A percentile compares a stretch with the other conserved stretches of the same genome.
Conservation (phyloP, 2,888 invertebrate species). For the Fissipunctia ypsillon region DNA sequence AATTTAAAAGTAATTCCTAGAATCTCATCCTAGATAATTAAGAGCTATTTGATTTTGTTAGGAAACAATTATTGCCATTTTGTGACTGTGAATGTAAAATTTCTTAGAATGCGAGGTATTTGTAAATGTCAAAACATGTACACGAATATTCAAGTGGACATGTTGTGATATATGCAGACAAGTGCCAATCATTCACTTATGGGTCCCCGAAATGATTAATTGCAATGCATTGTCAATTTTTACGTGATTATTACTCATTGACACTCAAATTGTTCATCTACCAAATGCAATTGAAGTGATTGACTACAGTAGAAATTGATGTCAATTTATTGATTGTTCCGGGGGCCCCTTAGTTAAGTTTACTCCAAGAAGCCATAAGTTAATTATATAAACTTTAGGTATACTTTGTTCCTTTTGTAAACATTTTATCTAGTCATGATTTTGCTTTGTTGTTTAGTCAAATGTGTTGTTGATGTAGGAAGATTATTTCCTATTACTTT, state of each 20-base stretch:
- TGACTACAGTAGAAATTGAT: too few relatives aligned
- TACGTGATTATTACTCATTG: too few relatives aligned
- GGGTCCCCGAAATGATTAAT: too few relatives aligned
- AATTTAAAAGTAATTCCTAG: slow-evolving; percentile 47
- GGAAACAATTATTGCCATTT: background rate
- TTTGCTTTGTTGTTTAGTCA: slow-evolving; percentile 47
- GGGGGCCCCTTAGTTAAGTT: slow-evolving; percentile 14
- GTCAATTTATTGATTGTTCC: too few relatives aligned
- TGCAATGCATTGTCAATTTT: too few relatives aligned
- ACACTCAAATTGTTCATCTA: too few relatives aligned
- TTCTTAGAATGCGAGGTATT: slow-evolving; percentile 21
- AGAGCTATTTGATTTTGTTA: slow-evolving; percentile 18
- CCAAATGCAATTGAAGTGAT: too few relatives aligned
- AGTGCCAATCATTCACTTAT: slow-evolving; percentile 37
- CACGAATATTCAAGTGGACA: slow-evolving; percentile 13
- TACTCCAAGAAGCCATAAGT: slow-evolving; percentile 25
- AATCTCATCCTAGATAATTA: slow-evolving; percentile 45
- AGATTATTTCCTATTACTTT: slow-evolving; percentile 48
- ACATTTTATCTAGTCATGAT: slow-evolving; percentile 59
- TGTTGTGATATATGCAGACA: slow-evolving; percentile 30
- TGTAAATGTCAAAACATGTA: slow-evolving; percentile 29
- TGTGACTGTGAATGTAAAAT: slow-evolving; percentile 6
- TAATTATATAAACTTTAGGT: background rate
- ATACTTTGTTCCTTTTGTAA: slow-evolving; percentile 35
- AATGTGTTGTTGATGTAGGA: slow-evolving; percentile 37